phyloP scores from a whole-genome alignment of 2,113 vertebrate genomes.

The Istiophorus platypterus region DNA sequence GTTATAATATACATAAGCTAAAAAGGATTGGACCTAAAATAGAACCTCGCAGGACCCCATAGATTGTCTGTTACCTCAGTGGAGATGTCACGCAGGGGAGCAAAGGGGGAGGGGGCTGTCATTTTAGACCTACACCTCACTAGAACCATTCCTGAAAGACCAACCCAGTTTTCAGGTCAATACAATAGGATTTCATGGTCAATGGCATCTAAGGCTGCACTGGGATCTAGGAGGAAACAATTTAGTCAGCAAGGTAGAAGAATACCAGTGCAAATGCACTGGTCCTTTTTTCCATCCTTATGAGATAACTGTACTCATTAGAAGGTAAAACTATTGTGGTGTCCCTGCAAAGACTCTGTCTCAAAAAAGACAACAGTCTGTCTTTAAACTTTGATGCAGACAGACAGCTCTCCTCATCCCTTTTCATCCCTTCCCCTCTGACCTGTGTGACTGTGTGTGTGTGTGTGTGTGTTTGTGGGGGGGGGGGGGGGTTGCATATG shows the following conservation, averaged over 20 bases:
- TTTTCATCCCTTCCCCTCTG: conserved; percentile 62
- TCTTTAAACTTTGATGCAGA: conserved; percentile 75
- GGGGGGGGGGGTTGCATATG: conserved; percentile 43
- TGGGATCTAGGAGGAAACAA: conserved; percentile 58
- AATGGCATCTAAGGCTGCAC: neutral
- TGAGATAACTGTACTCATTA: conserved; percentile 73
- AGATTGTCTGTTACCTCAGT: neutral
- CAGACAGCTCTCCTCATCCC: conserved; percentile 68
- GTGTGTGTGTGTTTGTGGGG: conserved; percentile 26
- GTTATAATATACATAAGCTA: neutral
- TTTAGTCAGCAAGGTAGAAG: conserved; percentile 71
- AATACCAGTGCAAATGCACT: conserved; percentile 63
- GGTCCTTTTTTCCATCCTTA: conserved; percentile 68
- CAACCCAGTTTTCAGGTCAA: neutral
- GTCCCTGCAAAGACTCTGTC: conserved; percentile 63
- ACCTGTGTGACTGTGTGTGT: conserved; percentile 53
- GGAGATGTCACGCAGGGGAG: neutral
- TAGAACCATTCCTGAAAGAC: neutral
- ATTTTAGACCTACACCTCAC: neutral
- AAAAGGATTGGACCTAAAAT: neutral
- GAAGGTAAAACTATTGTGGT: conserved; percentile 74
- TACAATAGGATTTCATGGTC: neutral
- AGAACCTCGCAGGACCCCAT: neutral
- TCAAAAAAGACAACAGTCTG: conserved; percentile 62
- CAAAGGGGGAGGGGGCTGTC: neutral